These are phyloP conservation scores for Drosophila tropicalis DNA, from an alignment of 1,140 invertebrate species.

Conservation along the genomic window DNA sequence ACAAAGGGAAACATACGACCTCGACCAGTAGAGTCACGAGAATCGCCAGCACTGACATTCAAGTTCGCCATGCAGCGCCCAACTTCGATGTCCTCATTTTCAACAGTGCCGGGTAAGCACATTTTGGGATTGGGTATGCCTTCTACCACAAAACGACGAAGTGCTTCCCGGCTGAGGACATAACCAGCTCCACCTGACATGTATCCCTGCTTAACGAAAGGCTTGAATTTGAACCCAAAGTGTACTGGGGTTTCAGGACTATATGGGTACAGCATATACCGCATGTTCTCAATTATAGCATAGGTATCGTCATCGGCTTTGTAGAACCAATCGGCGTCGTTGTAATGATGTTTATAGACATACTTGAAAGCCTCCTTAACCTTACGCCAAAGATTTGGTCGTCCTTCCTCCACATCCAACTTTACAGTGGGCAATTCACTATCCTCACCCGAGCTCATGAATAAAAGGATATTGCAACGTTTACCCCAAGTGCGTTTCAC, in stretches of 20 bases:
- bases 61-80: slow-evolving; percentile 94
- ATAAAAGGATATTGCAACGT: slow-evolving; percentile 94
- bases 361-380: slow-evolving; percentile 96
- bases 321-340: slow-evolving; percentile 95
- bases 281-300: slow-evolving; percentile 94
- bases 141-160: slow-evolving; percentile 87
- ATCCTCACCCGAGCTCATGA: slow-evolving; percentile 93
- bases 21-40: slow-evolving; percentile 92
- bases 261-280: slow-evolving; percentile 92
- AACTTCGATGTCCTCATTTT: slow-evolving; percentile 95
- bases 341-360: slow-evolving; percentile 91
- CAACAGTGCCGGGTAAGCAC: slow-evolving; percentile 88
- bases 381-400: slow-evolving; percentile 96
- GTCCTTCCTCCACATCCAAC: slow-evolving; percentile 91
- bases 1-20: slow-evolving; percentile 50
- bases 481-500: slow-evolving; percentile 97
- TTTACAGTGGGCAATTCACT: slow-evolving; percentile 87
- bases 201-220: slow-evolving; percentile 88
- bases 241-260: slow-evolving; percentile 89
- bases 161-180: slow-evolving; percentile 91
- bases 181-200: slow-evolving; percentile 98
- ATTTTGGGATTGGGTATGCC: slow-evolving; percentile 87
- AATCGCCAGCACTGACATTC: slow-evolving; percentile 93
- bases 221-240: slow-evolving; percentile 95
- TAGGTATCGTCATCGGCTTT: slow-evolving; percentile 98